Percentiles rank a stretch among this genome's conserved stretches.
Evolutionary conservation across 2,888 invertebrate species (phyloP).

Genomic region (Slavum lentiscoides): DNA sequence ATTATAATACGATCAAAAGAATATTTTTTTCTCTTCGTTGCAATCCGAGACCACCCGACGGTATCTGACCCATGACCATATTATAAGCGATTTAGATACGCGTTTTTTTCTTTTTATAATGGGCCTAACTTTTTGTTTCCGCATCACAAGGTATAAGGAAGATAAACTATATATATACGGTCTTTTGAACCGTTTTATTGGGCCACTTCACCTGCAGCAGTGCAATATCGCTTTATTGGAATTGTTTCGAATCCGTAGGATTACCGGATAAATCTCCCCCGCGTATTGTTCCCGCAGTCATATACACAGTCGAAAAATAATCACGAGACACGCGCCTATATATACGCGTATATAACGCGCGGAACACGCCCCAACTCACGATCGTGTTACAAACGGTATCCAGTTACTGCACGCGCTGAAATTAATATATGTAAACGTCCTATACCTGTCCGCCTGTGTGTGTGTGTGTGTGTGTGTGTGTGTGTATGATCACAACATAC

Average conservation of each 20-base stretch:
- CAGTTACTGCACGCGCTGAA: constrained; percentile 39
- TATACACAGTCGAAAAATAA: constrained; percentile 38
- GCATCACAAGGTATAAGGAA: constrained; percentile 13
- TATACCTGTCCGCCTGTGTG: not conserved
- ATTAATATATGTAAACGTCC: constrained; percentile 34
- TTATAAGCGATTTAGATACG: constrained; percentile 6
- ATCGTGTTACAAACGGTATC: constrained; percentile 44
- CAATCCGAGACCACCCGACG: too few relatives aligned
- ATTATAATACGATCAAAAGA: not conserved
- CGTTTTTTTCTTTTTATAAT: not conserved
- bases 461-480: not conserved
- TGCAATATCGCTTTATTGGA: constrained; percentile 28
- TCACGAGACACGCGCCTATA: constrained; percentile 46
- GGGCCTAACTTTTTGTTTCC: constrained; percentile 31
- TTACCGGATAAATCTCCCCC: constrained; percentile 32
- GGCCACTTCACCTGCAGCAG: constrained; percentile 39
- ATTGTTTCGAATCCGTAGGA: constrained; percentile 41
- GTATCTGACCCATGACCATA: constrained; percentile 14
- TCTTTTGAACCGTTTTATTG: constrained; percentile 44
- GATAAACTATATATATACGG: constrained; percentile 27
- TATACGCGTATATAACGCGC: not conserved
- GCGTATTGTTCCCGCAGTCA: constrained; percentile 18
- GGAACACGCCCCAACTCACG: constrained; percentile 24
- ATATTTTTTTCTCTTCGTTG: not conserved
- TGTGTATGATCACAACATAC: not conserved